These are phyloP conservation scores for Oncorhynchus clarkii DNA, from an alignment of 2,113 vertebrate species.

Conservation along the genomic window DNA sequence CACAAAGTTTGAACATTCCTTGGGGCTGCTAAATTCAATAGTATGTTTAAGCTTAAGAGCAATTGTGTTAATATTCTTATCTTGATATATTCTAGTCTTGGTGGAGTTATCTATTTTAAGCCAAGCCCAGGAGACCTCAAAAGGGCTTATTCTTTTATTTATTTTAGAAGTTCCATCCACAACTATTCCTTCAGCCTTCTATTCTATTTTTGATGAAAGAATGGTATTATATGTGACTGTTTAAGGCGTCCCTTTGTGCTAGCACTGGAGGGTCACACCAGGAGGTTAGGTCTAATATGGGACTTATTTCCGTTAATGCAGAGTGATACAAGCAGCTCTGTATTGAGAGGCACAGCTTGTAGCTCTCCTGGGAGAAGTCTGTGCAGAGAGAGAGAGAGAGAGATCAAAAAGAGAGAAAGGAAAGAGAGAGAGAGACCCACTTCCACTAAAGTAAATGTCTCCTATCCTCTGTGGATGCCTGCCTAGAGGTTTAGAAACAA, in stretches of 20 bases:
- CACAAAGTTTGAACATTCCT: slow-evolving; percentile 49
- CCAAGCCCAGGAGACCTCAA: slow-evolving; percentile 31
- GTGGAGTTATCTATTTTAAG: slow-evolving; percentile 13
- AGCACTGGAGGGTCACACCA: slow-evolving; percentile 16
- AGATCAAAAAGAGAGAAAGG: neutral
- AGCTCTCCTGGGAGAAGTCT: slow-evolving; percentile 30
- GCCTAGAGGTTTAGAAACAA: slow-evolving; percentile 13
- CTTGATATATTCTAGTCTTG: slow-evolving; percentile 30
- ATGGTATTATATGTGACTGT: slow-evolving; percentile 4
- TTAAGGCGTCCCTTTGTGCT: slow-evolving; percentile 23
- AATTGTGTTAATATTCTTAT: slow-evolving; percentile 25
- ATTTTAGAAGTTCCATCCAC: neutral
- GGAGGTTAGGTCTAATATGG: slow-evolving; percentile 42
- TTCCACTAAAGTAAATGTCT: slow-evolving; percentile 19
- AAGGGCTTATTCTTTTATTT: slow-evolving; percentile 13
- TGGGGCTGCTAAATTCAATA: slow-evolving; percentile 35
- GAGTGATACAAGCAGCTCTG: slow-evolving; percentile 10
- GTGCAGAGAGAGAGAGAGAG: no score
- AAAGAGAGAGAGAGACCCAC: slow-evolving; percentile 13
- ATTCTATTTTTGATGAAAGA: slow-evolving; percentile 10
- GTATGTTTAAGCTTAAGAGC: slow-evolving; percentile 40
- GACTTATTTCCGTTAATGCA: slow-evolving; percentile 23
- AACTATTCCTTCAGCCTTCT: slow-evolving; percentile 20
- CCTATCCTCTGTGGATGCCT: slow-evolving; percentile 37
- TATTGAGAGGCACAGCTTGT: slow-evolving; percentile 18